Conservation (phyloP, 1,140 invertebrate species). For the Diorhabda carinulata region DNA sequence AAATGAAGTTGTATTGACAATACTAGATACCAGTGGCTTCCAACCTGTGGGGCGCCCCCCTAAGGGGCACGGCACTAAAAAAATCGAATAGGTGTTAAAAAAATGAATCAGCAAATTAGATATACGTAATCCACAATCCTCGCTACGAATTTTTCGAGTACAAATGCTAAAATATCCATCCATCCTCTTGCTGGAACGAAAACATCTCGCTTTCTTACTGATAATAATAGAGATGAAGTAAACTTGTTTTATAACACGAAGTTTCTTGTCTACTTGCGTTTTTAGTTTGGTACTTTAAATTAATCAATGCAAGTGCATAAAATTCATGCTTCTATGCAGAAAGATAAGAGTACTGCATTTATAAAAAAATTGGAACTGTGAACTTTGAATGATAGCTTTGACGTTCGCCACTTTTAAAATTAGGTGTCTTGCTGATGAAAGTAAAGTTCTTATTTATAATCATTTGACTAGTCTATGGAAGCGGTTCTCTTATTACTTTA, state of each 20-base stretch:
- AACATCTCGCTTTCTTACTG: too few species aligned
- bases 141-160: background rate
- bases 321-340: conserved; percentile 22
- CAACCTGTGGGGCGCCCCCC: background rate
- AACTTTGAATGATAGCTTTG: too few species aligned
- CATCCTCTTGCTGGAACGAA: too few species aligned
- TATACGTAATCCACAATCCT: conserved; percentile 5
- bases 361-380: too few species aligned
- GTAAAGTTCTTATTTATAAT: conserved; percentile 28
- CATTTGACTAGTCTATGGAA: conserved; percentile 23
- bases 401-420: too few species aligned
- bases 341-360: background rate
- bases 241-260: conserved; percentile 1
- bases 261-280: background rate
- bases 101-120: background rate
- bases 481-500: conserved; percentile 27
- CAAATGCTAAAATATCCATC: too few species aligned
- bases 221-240: background rate
- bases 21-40: background rate
- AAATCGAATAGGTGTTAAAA: background rate
- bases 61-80: background rate
- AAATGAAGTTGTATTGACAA: too few species aligned
- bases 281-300: background rate
- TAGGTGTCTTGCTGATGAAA: conserved; percentile 27
- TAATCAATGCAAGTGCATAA: conserved; percentile 5